Evolutionary conservation across 1,140 invertebrate species (phyloP).

Genomic region (Drosophila sp.): DNA sequence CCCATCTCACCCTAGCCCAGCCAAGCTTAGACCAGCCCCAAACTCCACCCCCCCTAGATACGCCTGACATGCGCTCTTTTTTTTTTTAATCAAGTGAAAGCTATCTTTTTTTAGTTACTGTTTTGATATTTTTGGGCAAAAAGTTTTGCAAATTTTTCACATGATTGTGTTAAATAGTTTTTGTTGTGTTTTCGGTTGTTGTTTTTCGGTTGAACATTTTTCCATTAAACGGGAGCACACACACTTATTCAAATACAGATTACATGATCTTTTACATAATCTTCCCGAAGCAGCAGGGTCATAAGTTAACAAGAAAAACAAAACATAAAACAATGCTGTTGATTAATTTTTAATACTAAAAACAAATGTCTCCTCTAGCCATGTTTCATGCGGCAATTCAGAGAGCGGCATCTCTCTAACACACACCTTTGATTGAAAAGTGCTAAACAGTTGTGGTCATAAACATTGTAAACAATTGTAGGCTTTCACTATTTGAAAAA

Average conservation of each 20-base stretch:
- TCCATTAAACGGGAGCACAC: slow-evolving; percentile 5
- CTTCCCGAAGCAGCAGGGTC: neutral
- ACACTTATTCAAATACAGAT: slow-evolving; percentile 1
- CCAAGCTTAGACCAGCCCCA: neutral
- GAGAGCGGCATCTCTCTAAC: neutral
- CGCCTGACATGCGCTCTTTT: slow-evolving; percentile 2
- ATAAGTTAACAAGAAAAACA: neutral
- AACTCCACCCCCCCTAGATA: neutral
- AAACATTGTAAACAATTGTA: slow-evolving; percentile 12
- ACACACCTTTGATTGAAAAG: slow-evolving; percentile 6
- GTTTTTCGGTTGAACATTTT: neutral
- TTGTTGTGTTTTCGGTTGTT: neutral
- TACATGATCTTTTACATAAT: slow-evolving; percentile 12
- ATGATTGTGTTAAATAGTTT: slow-evolving; percentile 11
- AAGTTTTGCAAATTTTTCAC: slow-evolving; percentile 14
- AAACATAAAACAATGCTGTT: neutral
- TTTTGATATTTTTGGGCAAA: slow-evolving; percentile 14
- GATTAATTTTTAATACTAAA: neutral
- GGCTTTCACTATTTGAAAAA: slow-evolving; percentile 6
- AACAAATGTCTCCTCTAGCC: too few relatives aligned
- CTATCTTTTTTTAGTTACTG: slow-evolving; percentile 8
- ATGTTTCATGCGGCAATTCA: too few relatives aligned
- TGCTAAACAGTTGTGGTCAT: slow-evolving; percentile 8
- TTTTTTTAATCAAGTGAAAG: slow-evolving; percentile 12
- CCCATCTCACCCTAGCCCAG: neutral